Conservation (phyloP, 2,888 invertebrate genomes). For the Ennomos quercinarius region DNA sequence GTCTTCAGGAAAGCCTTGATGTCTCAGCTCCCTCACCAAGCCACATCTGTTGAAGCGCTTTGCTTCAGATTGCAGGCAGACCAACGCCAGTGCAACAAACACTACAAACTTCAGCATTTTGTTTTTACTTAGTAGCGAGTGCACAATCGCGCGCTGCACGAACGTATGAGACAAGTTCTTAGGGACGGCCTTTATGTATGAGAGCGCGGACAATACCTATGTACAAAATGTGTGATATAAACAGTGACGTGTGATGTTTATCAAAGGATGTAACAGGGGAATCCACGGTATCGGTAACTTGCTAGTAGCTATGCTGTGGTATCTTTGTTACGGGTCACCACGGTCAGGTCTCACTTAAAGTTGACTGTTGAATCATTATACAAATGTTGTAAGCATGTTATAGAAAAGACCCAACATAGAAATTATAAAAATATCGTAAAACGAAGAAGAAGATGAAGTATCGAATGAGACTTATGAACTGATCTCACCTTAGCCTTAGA, state of each 20-base stretch:
- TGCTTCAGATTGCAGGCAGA: conserved; percentile 40
- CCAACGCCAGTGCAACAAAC: conserved; percentile 28
- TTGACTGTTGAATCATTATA: no score
- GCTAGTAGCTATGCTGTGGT: not conserved
- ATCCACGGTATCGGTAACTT: conserved; percentile 26
- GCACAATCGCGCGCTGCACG: conserved; percentile 2
- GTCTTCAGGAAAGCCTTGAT: conserved; percentile 55
- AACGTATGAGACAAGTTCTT: conserved; percentile 9
- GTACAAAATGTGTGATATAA: conserved; percentile 14
- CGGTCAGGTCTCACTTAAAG: conserved; percentile 3
- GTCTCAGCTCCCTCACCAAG: conserved; percentile 53
- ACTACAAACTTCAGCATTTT: conserved; percentile 42
- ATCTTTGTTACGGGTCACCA: conserved; percentile 13
- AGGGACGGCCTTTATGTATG: conserved; percentile 31
- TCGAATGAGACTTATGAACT: no score
- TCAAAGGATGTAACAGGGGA: no score
- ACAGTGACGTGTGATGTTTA: no score
- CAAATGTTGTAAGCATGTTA: no score
- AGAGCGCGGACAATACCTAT: not conserved
- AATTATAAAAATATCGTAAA: no score
- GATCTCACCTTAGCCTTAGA: no score
- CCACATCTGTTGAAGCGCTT: conserved; percentile 55
- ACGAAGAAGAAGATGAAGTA: no score
- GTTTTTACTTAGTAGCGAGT: not conserved
- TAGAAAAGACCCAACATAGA: no score